Conservation (phyloP, 2,888 invertebrate species). For the Parasteatoda lunata region DNA sequence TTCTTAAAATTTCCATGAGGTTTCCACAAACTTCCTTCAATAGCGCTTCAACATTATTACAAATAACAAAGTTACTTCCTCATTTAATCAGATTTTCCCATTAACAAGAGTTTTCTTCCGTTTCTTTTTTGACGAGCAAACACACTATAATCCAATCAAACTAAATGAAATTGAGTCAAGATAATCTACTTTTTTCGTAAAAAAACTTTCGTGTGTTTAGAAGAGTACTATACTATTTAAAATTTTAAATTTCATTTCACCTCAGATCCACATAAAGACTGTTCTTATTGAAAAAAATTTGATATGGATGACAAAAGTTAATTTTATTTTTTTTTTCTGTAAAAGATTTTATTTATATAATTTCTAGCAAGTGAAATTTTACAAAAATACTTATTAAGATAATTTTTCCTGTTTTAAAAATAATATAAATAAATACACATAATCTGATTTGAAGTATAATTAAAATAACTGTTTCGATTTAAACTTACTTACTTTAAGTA, state of each 20-base stretch:
- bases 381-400: too few relatives aligned
- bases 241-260: slow-evolving; percentile 36
- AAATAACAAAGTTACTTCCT: slow-evolving; percentile 18
- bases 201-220: not conserved
- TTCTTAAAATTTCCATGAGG: not conserved
- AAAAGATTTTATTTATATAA: too few relatives aligned
- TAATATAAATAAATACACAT: too few relatives aligned
- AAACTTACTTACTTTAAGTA: too few relatives aligned
- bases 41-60: not conserved
- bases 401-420: too few relatives aligned
- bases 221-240: not conserved
- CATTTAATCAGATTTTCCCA: slow-evolving; percentile 40
- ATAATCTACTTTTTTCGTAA: not conserved
- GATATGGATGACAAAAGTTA: not conserved
- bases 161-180: slow-evolving; percentile 54
- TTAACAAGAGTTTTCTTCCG: slow-evolving; percentile 21
- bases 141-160: slow-evolving; percentile 50
- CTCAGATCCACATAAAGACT: slow-evolving; percentile 1
- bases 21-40: not conserved
- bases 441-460: too few relatives aligned
- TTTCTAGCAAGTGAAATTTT: too few relatives aligned
- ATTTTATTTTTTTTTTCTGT: too few relatives aligned
- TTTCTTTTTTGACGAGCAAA: slow-evolving; percentile 17
- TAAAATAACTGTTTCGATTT: too few relatives aligned
- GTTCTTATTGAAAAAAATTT: slow-evolving; percentile 6